Conservation (phyloP, 2,113 vertebrate genomes). For the Ursus arctos region DNA sequence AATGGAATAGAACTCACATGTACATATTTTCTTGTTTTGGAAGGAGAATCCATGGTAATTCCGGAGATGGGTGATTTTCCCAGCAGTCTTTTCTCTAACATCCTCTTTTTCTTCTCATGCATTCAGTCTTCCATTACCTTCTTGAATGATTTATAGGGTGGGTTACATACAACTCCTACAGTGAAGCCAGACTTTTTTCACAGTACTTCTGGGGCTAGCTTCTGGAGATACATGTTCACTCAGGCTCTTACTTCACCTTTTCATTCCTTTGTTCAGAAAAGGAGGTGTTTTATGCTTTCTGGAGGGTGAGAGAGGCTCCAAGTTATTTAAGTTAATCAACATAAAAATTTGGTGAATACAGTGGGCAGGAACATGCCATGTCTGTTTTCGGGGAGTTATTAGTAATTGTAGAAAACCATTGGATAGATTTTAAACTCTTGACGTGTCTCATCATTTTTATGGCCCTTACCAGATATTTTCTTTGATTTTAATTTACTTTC, state of each 20-base stretch:
- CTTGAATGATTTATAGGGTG: neutral
- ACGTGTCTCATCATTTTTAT: neutral
- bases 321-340: neutral
- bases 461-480: neutral
- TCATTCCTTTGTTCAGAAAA: neutral
- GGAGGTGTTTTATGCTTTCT: neutral
- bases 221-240: conserved; percentile 60
- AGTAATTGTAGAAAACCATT: neutral
- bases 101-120: neutral
- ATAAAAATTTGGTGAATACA: neutral
- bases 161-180: neutral
- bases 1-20: neutral
- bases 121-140: neutral
- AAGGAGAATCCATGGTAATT: neutral
- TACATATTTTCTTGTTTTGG: neutral
- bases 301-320: neutral
- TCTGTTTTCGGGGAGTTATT: neutral
- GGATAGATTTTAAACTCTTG: neutral
- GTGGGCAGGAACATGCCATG: neutral
- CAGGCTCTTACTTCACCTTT: neutral
- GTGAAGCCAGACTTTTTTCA: neutral
- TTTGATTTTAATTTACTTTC: conserved; percentile 52
- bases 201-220: neutral
- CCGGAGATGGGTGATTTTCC: neutral
- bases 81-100: neutral